These are phyloP conservation scores for Silurus glanis DNA, from an alignment of 2,113 vertebrate species.

Conservation along the genomic window DNA sequence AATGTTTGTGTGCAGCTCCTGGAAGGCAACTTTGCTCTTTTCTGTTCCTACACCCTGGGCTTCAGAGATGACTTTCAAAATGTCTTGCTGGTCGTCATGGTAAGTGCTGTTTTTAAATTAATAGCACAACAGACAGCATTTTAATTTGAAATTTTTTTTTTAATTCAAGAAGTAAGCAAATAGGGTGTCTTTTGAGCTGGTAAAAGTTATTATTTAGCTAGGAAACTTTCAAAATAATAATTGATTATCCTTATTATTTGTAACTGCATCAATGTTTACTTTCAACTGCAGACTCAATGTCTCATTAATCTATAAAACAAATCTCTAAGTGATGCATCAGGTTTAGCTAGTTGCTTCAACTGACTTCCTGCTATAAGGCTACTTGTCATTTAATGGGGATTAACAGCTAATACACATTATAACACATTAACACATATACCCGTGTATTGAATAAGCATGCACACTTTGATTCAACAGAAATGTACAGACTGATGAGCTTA, in stretches of 20 bases:
- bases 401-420: background rate
- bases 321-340: background rate
- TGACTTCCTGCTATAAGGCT: background rate
- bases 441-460: background rate
- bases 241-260: background rate
- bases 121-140: background rate
- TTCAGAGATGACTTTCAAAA: slow-evolving; percentile 92
- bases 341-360: background rate
- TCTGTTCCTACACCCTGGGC: slow-evolving; percentile 87
- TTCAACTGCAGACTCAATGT: background rate
- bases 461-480: background rate
- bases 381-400: background rate
- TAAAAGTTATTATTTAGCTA: background rate
- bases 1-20: slow-evolving; percentile 76
- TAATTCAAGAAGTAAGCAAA: background rate
- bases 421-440: too few species aligned
- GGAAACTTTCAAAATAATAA: too few species aligned
- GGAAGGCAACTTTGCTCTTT: slow-evolving; percentile 94
- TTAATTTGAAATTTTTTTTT: background rate
- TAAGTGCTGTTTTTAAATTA: slow-evolving; percentile 59
- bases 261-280: background rate
- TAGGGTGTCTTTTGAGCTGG: background rate
- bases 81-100: slow-evolving; percentile 93
- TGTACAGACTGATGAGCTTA: background rate
- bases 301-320: background rate